These are phyloP conservation scores for Podocnemis expansa DNA, from an alignment of 2,113 vertebrate genomes.

Conservation along the genomic window DNA sequence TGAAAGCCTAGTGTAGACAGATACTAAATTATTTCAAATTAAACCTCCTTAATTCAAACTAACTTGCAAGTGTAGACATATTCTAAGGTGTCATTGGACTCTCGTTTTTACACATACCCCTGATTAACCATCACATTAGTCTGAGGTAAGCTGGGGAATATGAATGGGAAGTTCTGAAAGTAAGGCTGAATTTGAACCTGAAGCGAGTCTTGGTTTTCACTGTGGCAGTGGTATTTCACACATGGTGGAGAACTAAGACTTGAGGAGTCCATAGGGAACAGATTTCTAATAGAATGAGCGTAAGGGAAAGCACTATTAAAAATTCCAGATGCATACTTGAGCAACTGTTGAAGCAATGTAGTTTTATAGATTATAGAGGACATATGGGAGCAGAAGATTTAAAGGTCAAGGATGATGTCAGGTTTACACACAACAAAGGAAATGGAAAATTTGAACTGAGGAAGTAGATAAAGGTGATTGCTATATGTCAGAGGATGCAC, in stretches of 20 bases:
- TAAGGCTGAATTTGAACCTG: background rate
- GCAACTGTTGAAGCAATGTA: background rate
- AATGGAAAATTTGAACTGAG: background rate
- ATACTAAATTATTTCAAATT: no score
- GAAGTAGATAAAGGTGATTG: background rate
- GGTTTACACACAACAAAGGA: background rate
- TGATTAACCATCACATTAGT: background rate
- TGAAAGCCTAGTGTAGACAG: no score
- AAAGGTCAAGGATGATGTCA: background rate
- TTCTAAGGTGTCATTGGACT: no score
- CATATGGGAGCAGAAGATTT: background rate
- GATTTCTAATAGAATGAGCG: background rate
- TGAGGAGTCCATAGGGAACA: background rate
- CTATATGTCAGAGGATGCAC: background rate
- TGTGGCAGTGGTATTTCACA: background rate
- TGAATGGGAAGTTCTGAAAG: background rate
- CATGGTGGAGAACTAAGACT: background rate
- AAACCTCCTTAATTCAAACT: no score
- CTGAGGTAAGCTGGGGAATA: background rate
- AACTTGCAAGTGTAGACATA: no score
- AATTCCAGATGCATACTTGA: no score
- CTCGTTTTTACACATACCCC: no score
- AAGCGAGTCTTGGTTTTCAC: background rate
- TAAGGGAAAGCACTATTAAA: background rate
- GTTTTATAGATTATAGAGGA: background rate